These are phyloP conservation scores for Hassar affinis DNA, from an alignment of 2,113 vertebrate genomes.

Conservation along the genomic window DNA sequence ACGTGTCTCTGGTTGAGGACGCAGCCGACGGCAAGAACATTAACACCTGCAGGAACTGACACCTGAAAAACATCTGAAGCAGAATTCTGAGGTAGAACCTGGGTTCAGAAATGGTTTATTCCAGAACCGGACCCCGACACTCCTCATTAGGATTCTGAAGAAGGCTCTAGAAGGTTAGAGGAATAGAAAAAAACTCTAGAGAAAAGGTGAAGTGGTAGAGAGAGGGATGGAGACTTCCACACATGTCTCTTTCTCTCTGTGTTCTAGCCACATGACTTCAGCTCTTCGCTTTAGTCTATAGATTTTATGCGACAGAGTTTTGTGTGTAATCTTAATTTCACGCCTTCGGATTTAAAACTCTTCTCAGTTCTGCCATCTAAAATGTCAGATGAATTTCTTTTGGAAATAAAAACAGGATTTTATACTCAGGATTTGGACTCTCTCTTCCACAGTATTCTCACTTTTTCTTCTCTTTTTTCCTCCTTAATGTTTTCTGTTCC, in stretches of 20 bases:
- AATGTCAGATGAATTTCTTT: conserved; percentile 37
- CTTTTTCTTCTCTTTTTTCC: not conserved
- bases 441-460: not conserved
- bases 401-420: conserved; percentile 22
- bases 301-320: not conserved
- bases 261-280: not conserved
- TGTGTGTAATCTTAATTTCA: not conserved
- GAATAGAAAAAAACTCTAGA: not conserved
- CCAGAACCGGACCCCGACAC: not conserved
- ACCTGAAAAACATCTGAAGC: not conserved
- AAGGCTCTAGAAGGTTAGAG: not conserved
- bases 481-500: not conserved
- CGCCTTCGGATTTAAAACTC: conserved; percentile 34
- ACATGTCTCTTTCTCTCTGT: not conserved
- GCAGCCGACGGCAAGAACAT: conserved; percentile 93
- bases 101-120: not conserved
- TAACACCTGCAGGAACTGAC: conserved; percentile 79
- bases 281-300: not conserved
- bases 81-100: not conserved
- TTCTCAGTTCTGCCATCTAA: conserved; percentile 30
- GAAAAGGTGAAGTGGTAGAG: not conserved
- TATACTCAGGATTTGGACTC: not conserved
- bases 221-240: too few relatives aligned
- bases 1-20: conserved; percentile 89
- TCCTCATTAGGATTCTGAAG: not conserved